Percentiles rank a stretch among this genome's conserved stretches.
Evolutionary conservation across 2,113 vertebrate genomes (phyloP).

Genomic region (Poeciliopsis prolifica): DNA sequence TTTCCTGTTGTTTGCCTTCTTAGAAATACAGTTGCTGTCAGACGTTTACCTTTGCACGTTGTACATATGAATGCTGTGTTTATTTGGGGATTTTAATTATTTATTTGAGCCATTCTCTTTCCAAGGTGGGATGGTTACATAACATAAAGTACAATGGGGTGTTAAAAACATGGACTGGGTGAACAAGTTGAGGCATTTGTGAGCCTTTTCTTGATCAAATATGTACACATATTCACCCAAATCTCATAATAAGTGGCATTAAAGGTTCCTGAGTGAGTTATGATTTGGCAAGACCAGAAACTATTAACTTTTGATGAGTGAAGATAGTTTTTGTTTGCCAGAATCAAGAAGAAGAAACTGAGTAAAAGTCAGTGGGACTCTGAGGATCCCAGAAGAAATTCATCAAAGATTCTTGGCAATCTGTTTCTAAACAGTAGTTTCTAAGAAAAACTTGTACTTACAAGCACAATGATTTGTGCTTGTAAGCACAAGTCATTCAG

Average conservation of each 20-base stretch:
- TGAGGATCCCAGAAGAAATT: neutral
- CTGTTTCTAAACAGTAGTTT: neutral
- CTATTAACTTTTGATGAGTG: neutral
- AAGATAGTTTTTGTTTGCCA: neutral
- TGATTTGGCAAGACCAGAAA: neutral
- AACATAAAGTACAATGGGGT: neutral
- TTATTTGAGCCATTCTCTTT: neutral
- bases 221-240: neutral
- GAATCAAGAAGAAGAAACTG: neutral
- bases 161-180: no score
- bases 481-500: neutral
- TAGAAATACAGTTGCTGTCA: neutral
- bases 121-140: neutral
- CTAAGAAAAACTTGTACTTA: neutral
- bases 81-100: neutral
- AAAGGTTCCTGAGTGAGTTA: neutral
- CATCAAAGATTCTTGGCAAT: neutral
- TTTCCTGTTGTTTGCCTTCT: neutral
- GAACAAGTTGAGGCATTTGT: no score
- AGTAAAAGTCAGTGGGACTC: neutral
- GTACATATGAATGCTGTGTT: neutral
- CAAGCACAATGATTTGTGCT: no score
- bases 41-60: neutral
- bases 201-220: neutral
- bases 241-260: neutral